Evolutionary conservation across 2,113 vertebrate species (phyloP), one percentile per base, ranked within the genome.

Genomic region (Pyrgilauda ruficollis): DNA sequence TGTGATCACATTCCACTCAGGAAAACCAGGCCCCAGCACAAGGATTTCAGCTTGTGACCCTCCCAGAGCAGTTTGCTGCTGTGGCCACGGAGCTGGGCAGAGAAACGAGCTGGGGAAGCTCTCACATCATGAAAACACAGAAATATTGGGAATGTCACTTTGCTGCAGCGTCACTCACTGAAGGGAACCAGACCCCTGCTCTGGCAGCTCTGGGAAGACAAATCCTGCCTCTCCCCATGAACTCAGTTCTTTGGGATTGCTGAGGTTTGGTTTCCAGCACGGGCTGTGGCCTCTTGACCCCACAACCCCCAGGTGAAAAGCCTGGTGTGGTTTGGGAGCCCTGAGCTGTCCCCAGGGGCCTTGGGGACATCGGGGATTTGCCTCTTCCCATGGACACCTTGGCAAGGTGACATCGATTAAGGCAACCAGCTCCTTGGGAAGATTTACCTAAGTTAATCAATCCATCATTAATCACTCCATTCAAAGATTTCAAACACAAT

Each of bases 61-160:
- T 56, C 44, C 28, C 89, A 53, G 69, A 64, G 61, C 33, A 7
- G 35, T 67, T 75, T 61, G 59, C 80, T 86, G 10, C 55, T 13
- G 30, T 20, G 47, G 79, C 35, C 26, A 1, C 0, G 13, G 55
- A 78, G 49, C 61, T 2, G 23, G 84, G 84, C 41, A 21, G 93
- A 53, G 72, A 79, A 94, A 75, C 78, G 94, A 89, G 64, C 84
- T 78, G 73, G 93, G 89, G 39, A 82, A 73, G 62, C 89, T 84
- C 89, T 86, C 72, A 63, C 28, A 37, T 83, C 0, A 0, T 13
- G 89, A 63, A 72, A 89, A 43, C 68, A 17, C 16, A 47, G 92
- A 61, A 94, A 91, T 94, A 89, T 82, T 21, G 43, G 74, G 53
- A 86, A 55, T 81, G 94, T 88, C 95, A 80, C 88, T 96, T 94